These are phyloP conservation scores for human (Homo sapiens) DNA, from an alignment of 2,113 vertebrate genomes.

Conservation along the genomic window DNA sequence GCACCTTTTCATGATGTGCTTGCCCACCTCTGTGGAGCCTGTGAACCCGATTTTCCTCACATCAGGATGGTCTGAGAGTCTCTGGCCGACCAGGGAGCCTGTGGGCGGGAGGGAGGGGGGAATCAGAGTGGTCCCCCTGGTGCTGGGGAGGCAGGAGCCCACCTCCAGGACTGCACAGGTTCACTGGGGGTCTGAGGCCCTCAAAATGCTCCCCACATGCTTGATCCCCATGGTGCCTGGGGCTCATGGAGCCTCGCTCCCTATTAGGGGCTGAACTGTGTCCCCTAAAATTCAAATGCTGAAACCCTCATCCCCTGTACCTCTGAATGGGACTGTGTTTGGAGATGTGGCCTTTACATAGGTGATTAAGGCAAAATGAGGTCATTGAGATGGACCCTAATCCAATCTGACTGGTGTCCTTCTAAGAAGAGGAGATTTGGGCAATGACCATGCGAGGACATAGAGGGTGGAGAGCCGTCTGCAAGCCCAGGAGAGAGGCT, in stretches of 20 bases:
- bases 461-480: neutral
- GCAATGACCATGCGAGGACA: neutral
- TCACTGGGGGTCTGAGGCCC: no score
- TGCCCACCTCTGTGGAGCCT: constrained; percentile 91
- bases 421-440: neutral
- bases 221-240: neutral
- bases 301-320: neutral
- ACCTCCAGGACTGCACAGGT: accelerated
- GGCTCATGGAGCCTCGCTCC: neutral
- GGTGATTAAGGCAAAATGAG: neutral
- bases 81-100: constrained; percentile 90
- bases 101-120: neutral
- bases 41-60: constrained; percentile 94
- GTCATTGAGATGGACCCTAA: neutral
- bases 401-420: neutral
- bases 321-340: neutral
- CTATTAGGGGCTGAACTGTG: neutral
- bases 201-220: no score
- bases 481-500: neutral
- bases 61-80: constrained; percentile 90
- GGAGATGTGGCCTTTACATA: neutral
- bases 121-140: neutral
- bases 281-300: neutral
- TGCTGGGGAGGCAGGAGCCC: neutral
- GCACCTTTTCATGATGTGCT: constrained; percentile 95